A percentile compares a stretch with the other conserved stretches of the same genome.
These are phyloP conservation scores for Trichosurus vulpecula DNA, from an alignment of 2,797 vertebrate species.

Conservation along the genomic window DNA sequence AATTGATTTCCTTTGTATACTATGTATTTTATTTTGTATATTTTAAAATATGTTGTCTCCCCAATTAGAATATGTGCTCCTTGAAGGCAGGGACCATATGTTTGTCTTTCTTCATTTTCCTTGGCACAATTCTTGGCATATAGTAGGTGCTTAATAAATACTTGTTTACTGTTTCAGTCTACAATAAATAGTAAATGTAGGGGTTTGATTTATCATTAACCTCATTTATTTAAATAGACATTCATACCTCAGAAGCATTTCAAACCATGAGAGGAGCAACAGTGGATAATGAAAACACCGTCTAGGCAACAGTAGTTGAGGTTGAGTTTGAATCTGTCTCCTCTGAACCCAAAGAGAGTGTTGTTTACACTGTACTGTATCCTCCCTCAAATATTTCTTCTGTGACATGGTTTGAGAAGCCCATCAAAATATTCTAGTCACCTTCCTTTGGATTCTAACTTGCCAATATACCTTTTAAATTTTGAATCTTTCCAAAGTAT, in stretches of 20 bases:
- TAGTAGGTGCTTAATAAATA: not conserved
- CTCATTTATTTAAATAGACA: not conserved
- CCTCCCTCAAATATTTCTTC: not conserved
- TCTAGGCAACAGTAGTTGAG: not conserved
- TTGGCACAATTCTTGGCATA: not conserved
- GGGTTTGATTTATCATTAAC: not conserved
- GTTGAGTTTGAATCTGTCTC: not conserved
- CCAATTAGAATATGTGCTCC: not conserved
- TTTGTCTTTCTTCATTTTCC: not conserved
- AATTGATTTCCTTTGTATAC: not conserved
- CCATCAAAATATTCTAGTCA: not conserved
- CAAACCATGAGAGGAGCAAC: not conserved
- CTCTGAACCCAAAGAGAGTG: not conserved
- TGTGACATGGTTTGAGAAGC: not conserved
- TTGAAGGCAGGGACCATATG: not conserved
- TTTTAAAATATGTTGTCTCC: not conserved
- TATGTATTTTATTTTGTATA: not conserved
- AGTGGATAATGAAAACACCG: not conserved
- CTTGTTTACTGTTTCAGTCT: not conserved
- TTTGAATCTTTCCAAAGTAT: not conserved
- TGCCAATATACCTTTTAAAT: not conserved
- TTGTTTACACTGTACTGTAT: not conserved
- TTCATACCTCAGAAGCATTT: not conserved
- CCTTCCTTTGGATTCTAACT: not conserved
- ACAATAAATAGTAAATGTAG: not conserved